These are phyloP conservation scores for Norana najaformis DNA, from an alignment of 2,888 invertebrate species.

Conservation along the genomic window DNA sequence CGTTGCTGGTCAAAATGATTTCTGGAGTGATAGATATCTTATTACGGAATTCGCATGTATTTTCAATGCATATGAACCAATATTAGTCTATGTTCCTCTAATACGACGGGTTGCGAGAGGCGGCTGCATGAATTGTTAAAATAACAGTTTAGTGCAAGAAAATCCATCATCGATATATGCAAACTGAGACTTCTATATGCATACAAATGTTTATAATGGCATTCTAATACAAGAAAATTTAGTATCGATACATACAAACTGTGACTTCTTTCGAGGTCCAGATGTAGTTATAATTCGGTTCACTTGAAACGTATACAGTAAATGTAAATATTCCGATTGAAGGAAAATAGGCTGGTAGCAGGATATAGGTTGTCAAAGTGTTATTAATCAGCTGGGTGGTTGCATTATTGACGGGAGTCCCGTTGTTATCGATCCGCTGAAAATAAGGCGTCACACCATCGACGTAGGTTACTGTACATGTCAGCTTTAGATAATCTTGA, in stretches of 20 bases:
- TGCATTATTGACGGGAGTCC: neutral
- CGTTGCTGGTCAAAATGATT: no score
- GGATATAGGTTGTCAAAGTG: neutral
- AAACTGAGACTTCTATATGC: no score
- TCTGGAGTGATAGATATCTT: no score
- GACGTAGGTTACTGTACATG: neutral
- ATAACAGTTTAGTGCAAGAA: no score
- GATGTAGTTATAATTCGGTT: neutral
- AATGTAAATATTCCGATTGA: neutral
- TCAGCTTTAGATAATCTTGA: neutral
- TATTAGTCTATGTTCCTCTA: no score
- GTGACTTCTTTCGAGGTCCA: neutral
- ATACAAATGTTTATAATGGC: no score
- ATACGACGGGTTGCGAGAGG: no score
- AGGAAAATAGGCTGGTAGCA: neutral
- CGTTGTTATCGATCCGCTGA: neutral
- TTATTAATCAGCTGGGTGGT: neutral
- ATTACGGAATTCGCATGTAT: no score
- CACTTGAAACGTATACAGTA: neutral
- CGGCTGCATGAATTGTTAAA: no score
- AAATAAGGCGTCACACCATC: neutral
- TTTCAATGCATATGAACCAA: no score
- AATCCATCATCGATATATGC: no score
- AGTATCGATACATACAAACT: neutral
- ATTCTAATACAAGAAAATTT: no score